These are phyloP conservation scores for Chironomus striatipennis DNA, from an alignment of 1,140 invertebrate genomes.

Conservation along the genomic window DNA sequence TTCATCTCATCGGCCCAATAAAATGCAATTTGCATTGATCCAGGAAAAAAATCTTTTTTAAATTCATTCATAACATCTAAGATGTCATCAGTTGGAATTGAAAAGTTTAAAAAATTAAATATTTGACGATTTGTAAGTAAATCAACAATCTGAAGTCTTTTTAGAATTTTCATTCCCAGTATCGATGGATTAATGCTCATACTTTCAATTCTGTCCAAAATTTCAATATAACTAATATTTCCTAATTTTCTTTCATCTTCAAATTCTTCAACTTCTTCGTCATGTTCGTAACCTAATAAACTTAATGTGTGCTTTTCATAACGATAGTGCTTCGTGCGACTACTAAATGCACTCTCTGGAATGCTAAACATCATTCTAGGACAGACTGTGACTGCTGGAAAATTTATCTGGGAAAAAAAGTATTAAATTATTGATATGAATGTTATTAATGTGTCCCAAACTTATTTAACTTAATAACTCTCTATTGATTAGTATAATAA, in stretches of 20 bases:
- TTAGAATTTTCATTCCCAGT: no score
- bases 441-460: no score
- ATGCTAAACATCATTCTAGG: background rate
- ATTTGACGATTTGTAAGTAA: background rate
- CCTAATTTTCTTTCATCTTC: background rate
- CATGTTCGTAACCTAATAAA: background rate
- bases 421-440: no score
- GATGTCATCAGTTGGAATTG: background rate
- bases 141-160: background rate
- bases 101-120: background rate
- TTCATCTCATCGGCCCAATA: background rate
- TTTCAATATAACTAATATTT: background rate
- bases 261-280: background rate
- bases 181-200: background rate
- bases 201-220: background rate
- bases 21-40: background rate
- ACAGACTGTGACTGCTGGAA: slow-evolving; percentile 16
- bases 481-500: no score
- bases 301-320: background rate
- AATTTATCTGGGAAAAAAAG: background rate
- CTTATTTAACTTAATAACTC: no score
- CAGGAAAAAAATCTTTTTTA: background rate
- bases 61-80: background rate
- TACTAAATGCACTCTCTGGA: no score
- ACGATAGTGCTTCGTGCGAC: background rate